phyloP scores from a whole-genome alignment of 2,888 invertebrate genomes.

The Crepidodera aurea region DNA sequence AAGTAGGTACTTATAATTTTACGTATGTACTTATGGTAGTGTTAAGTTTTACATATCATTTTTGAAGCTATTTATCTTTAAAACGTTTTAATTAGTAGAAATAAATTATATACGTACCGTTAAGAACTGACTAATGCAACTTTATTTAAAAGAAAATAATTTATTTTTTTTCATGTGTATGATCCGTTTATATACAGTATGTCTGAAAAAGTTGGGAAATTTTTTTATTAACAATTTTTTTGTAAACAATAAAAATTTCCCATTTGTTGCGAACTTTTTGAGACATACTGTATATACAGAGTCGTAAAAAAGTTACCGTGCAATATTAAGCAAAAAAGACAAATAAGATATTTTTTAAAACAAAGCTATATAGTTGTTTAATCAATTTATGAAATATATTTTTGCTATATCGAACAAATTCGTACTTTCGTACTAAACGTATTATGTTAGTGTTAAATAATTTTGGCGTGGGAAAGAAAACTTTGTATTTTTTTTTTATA shows the following conservation, averaged over 20 bases:
- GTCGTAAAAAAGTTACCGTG: constrained; percentile 7
- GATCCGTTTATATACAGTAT: too few relatives aligned
- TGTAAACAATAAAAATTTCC: too few relatives aligned
- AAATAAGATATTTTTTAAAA: too few relatives aligned
- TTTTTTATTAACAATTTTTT: too few relatives aligned
- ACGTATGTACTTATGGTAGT: neutral
- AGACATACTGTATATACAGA: neutral
- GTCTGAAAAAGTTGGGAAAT: too few relatives aligned
- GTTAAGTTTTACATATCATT: constrained; percentile 8
- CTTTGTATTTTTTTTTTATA: too few relatives aligned
- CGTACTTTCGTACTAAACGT: too few relatives aligned
- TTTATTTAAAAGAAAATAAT: neutral
- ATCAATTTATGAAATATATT: too few relatives aligned
- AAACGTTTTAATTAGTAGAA: neutral
- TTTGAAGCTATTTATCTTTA: neutral
- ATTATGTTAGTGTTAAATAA: too few relatives aligned
- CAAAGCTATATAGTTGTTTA: too few relatives aligned
- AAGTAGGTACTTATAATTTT: neutral
- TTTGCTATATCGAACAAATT: constrained; percentile 12
- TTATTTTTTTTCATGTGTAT: neutral
- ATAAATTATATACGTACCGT: neutral
- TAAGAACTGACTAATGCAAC: neutral
- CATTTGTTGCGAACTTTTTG: too few relatives aligned
- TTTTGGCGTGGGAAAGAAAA: too few relatives aligned
- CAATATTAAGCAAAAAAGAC: constrained; percentile 8